Evolutionary conservation across 2,797 vertebrate genomes (phyloP).

Genomic region (Anabacerthia variegaticeps): DNA sequence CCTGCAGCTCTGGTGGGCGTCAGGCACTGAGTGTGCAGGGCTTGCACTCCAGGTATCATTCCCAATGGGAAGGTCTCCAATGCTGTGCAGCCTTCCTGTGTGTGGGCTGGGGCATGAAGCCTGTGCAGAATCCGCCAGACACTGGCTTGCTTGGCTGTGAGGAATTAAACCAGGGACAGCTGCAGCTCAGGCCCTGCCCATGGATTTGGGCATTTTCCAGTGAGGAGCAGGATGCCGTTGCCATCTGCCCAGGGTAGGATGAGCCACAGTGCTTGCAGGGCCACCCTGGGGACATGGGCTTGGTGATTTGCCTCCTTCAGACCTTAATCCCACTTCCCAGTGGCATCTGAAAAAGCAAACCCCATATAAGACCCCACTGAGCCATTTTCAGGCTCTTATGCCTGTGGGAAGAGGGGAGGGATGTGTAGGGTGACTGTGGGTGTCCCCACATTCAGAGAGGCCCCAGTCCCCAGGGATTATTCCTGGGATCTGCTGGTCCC

Average conservation of each 20-base stretch:
- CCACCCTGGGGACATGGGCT: rapidly evolving
- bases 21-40: background rate
- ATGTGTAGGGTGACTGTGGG: background rate
- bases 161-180: background rate
- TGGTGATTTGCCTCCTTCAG: rapidly evolving
- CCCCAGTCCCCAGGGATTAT: rapidly evolving
- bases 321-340: rapidly evolving
- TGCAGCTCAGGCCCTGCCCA: background rate
- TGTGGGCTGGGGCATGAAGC: background rate
- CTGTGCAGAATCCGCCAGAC: background rate
- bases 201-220: background rate
- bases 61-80: background rate
- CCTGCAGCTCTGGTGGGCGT: background rate
- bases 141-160: background rate
- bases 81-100: background rate
- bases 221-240: background rate
- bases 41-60: rapidly evolving
- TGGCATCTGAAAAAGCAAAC: rapidly evolving
- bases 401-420: rapidly evolving
- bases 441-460: rapidly evolving
- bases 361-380: rapidly evolving
- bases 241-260: background rate
- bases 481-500: background rate
- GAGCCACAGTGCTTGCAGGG: rapidly evolving
- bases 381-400: background rate